phyloP scores from a whole-genome alignment of 2,113 vertebrate genomes.

The Scomber colias region DNA sequence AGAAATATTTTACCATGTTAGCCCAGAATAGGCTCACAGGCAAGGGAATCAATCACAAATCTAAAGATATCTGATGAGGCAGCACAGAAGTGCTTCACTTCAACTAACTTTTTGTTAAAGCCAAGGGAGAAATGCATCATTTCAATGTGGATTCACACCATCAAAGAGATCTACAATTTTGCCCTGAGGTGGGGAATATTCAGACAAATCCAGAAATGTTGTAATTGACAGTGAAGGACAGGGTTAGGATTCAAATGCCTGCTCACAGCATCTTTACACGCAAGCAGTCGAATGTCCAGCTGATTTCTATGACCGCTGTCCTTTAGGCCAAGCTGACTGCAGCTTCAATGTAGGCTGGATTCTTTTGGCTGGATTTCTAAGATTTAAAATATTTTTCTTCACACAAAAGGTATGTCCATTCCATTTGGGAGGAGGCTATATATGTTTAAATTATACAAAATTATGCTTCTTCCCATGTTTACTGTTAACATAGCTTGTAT shows the following conservation, averaged over 20 bases:
- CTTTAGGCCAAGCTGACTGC: not conserved
- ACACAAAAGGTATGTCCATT: not conserved
- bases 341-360: slow-evolving; percentile 1
- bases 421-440: not conserved
- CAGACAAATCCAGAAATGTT: slow-evolving; percentile 40
- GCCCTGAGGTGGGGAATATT: slow-evolving; percentile 23
- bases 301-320: not conserved
- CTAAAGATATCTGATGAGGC: slow-evolving; percentile 54
- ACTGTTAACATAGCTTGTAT: not conserved
- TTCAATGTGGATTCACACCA: slow-evolving; percentile 38
- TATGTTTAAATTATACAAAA: not conserved
- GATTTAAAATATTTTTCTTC: not conserved
- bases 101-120: slow-evolving; percentile 37
- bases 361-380: not conserved
- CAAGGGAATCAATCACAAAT: slow-evolving; percentile 38
- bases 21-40: slow-evolving; percentile 16
- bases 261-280: slow-evolving; percentile 18
- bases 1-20: slow-evolving; percentile 32
- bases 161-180: slow-evolving; percentile 52
- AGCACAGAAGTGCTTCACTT: slow-evolving; percentile 34
- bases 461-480: not conserved
- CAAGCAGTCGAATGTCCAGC: not conserved
- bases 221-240: slow-evolving; percentile 23
- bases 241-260: slow-evolving; percentile 22
- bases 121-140: slow-evolving; percentile 35